Percentiles rank a stretch among this genome's conserved stretches.
These are phyloP conservation scores for Ascidia mentula DNA, from an alignment of 23 tunicate species.

Conservation along the genomic window DNA sequence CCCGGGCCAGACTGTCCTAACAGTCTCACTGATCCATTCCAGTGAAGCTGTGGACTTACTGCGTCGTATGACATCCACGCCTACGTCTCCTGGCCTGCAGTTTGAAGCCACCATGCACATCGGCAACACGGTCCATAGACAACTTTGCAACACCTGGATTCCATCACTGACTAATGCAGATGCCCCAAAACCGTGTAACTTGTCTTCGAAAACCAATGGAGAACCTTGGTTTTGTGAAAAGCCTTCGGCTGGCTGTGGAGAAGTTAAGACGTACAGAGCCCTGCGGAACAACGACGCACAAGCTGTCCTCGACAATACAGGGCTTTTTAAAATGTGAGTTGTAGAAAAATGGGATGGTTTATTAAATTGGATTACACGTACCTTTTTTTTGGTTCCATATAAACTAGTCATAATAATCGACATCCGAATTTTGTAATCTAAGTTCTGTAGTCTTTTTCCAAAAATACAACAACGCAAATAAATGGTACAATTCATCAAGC, in stretches of 20 bases:
- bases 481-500: too few relatives aligned
- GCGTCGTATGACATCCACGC: conserved; percentile 46
- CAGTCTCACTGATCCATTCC: conserved; percentile 48
- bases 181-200: conserved; percentile 20
- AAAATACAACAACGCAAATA: too few relatives aligned
- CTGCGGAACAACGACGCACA: conserved; percentile 30
- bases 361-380: too few relatives aligned
- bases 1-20: conserved; percentile 22
- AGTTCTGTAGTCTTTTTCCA: too few relatives aligned
- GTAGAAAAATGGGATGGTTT: too few relatives aligned
- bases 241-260: conserved; percentile 23
- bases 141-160: conserved; percentile 49
- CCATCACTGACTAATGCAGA: not conserved
- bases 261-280: not conserved
- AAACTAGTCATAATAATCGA: too few relatives aligned
- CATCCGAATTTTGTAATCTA: too few relatives aligned
- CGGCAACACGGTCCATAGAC: not conserved
- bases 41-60: conserved; percentile 54
- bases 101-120: conserved; percentile 33
- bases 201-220: not conserved
- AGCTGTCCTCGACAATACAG: conserved; percentile 15
- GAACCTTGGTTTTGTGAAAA: conserved; percentile 60
- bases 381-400: too few relatives aligned
- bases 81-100: conserved; percentile 37
- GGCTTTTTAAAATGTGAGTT: conserved; percentile 33